A percentile compares a stretch with the other conserved stretches of the same genome.
These are phyloP conservation scores for Lutraria rhynchaena DNA, from an alignment of 1,140 invertebrate species.

Conservation along the genomic window DNA sequence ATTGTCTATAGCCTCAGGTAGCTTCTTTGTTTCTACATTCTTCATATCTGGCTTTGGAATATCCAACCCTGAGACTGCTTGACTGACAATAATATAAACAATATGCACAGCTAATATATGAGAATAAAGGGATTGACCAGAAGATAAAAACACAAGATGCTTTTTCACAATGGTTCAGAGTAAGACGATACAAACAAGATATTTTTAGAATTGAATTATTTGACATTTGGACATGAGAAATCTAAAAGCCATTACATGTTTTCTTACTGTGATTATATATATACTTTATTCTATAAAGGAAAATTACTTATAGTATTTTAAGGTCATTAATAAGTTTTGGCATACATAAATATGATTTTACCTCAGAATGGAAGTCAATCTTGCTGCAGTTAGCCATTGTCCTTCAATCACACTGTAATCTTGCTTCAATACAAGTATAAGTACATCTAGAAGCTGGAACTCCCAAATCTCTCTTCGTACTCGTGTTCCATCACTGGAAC, in stretches of 20 bases:
- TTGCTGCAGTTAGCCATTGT: conserved; percentile 77
- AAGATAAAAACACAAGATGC: no score
- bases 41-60: conserved; percentile 59
- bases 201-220: no score
- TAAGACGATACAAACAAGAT: no score
- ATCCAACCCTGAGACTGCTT: conserved; percentile 63
- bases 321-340: background rate
- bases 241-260: no score
- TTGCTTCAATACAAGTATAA: conserved; percentile 77
- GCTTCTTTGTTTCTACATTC: conserved; percentile 61
- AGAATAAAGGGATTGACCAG: no score
- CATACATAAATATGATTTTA: conserved; percentile 33
- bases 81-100: no score
- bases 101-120: no score
- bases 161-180: no score
- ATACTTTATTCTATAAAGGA: no score
- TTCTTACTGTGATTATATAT: no score
- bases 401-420: conserved; percentile 76
- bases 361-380: conserved; percentile 75
- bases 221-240: no score
- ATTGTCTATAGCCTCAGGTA: conserved; percentile 70
- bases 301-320: no score
- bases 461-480: conserved; percentile 76
- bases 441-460: conserved; percentile 76
- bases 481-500: conserved; percentile 65